A percentile compares a stretch with the other conserved stretches of the same genome.
Conservation (phyloP, 2,888 invertebrate genomes). For the Anticlea derivata region DNA sequence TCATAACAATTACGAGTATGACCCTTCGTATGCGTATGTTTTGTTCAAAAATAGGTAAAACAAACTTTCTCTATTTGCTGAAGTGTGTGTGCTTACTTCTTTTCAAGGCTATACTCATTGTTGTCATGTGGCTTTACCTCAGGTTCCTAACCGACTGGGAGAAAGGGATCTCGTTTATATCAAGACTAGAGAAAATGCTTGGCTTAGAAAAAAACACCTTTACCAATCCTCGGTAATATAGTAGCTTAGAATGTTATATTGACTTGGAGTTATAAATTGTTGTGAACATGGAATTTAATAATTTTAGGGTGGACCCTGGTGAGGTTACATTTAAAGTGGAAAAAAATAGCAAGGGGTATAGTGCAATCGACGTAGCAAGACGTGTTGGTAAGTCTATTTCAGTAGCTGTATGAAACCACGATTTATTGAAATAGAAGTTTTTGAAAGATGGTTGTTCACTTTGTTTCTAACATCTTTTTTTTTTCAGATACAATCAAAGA, state of each 20-base stretch:
- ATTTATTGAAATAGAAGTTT: no score
- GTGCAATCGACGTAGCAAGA: slow-evolving; percentile 86
- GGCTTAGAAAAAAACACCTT: slow-evolving; percentile 86
- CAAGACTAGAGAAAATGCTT: slow-evolving; percentile 87
- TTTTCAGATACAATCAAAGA: slow-evolving; percentile 85
- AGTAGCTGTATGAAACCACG: no score
- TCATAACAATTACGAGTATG: slow-evolving; percentile 86
- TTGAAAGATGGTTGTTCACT: background rate
- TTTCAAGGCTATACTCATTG: slow-evolving; percentile 35
- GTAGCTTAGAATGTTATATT: slow-evolving; percentile 17
- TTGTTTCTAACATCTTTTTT: slow-evolving; percentile 1
- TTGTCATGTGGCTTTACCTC: slow-evolving; percentile 33
- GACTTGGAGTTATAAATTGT: background rate
- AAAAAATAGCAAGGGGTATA: slow-evolving; percentile 85
- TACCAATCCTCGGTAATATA: slow-evolving; percentile 84
- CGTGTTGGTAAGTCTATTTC: slow-evolving; percentile 83
- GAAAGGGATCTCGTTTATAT: slow-evolving; percentile 89
- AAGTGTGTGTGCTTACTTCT: slow-evolving; percentile 18
- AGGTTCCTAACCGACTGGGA: slow-evolving; percentile 85
- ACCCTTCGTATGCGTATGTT: slow-evolving; percentile 91
- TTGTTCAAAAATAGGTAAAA: slow-evolving; percentile 88
- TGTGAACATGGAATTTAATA: slow-evolving; percentile 27
- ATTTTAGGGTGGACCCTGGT: slow-evolving; percentile 87
- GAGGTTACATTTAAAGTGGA: slow-evolving; percentile 91
- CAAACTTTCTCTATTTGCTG: slow-evolving; percentile 8